Percentiles rank a stretch among this genome's conserved stretches.
Evolutionary conservation across 1,140 invertebrate genomes (phyloP).

Genomic region (Manduca sexta): DNA sequence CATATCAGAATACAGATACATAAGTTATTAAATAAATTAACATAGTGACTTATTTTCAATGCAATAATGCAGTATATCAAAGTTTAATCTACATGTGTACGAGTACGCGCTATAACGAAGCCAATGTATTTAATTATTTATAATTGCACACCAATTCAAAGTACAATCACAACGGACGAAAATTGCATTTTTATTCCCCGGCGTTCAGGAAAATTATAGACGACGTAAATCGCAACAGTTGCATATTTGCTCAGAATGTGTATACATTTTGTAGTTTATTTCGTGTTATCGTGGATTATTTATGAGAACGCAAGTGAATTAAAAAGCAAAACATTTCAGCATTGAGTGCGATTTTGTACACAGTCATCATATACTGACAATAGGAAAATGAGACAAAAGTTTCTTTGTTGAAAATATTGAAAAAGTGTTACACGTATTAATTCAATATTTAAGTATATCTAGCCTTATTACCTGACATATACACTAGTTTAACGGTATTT

Average conservation of each 20-base stretch:
- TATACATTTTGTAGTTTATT: slow-evolving; percentile 13
- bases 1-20: too few relatives aligned
- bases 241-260: slow-evolving; percentile 24
- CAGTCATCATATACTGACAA: too few relatives aligned
- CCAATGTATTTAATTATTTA: slow-evolving; percentile 41
- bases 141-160: slow-evolving; percentile 31
- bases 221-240: slow-evolving; percentile 32
- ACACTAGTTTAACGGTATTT: too few relatives aligned
- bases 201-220: slow-evolving; percentile 35
- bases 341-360: too few relatives aligned
- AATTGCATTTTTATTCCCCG: slow-evolving; percentile 46
- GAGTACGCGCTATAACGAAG: slow-evolving; percentile 17
- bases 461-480: too few relatives aligned
- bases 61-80: too few relatives aligned
- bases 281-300: slow-evolving; percentile 18
- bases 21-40: too few relatives aligned
- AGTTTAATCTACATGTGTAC: not conserved
- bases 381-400: too few relatives aligned
- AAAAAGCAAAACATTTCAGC: not conserved
- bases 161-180: slow-evolving; percentile 33
- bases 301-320: slow-evolving; percentile 4
- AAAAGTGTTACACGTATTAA: too few relatives aligned
- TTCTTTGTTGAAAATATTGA: too few relatives aligned
- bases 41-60: too few relatives aligned
- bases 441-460: too few relatives aligned